Evolutionary conservation across 2,888 invertebrate genomes (phyloP), one percentile per base, ranked within the genome.

Genomic region (Stenchaetothrips biformis): DNA sequence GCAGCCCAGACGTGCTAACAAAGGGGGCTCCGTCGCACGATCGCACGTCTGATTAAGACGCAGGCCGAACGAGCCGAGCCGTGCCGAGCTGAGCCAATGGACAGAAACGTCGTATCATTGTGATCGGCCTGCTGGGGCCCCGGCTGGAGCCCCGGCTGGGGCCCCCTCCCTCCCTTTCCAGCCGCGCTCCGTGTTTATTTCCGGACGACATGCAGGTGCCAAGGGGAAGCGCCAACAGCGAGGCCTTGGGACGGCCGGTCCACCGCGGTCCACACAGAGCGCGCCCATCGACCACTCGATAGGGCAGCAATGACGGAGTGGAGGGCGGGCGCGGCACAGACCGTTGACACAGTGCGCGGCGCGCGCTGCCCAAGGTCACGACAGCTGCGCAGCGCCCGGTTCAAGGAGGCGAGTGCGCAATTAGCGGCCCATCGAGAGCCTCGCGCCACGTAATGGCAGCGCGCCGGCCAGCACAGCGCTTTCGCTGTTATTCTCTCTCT

Each of bases 31-130:
- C 37, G 37, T 37, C 37, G 37, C 37, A 37, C 67, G 67, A 74
- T 74, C 67, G 9, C 67, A 67, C 67, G 67, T 67, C 67, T 74
- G 67, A 74, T 74, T 74, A 21, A 74, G 67, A 74, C 67, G 67
- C 67, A 37, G 37, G 37, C 37, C 37, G 37, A 37, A 4, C 37
- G 37, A 37, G 37, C 37, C 37, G 37, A 37, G 37, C 37, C 37
- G n/a, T n/a, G 37, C 37, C 37, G 37, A 37, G 37, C 37, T 4
- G 37, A 37, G 37, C 37, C 37, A 37, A 37, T 37, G 37, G 37
- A 21, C 67, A 7, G 18, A 59, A 59, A 74, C 67, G 67, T 25
- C 67, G 67, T 74, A 74, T 74, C 67, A 53, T 53, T 53, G 53
- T 13, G 53, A 53, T 53, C 37, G 37, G 37, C 37, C 37, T 1